A percentile compares a stretch with the other conserved stretches of the same genome.
These are phyloP conservation scores for Polymixis lichenea DNA, from an alignment of 2,888 invertebrate species.

Conservation along the genomic window DNA sequence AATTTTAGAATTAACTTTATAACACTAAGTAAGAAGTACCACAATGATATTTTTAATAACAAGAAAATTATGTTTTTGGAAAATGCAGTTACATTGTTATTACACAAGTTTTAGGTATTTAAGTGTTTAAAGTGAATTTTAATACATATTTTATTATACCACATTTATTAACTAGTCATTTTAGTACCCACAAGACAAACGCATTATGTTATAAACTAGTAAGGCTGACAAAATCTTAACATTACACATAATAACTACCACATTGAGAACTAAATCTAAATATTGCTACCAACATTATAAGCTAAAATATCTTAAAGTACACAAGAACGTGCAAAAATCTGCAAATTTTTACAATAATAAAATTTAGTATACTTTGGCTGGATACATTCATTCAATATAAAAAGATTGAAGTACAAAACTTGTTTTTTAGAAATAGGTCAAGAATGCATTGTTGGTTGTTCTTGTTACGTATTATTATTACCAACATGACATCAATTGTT, in stretches of 20 bases:
- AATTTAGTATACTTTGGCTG: conserved; percentile 50
- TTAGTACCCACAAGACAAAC: conserved; percentile 33
- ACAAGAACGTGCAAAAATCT: conserved; percentile 11
- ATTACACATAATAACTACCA: conserved; percentile 35
- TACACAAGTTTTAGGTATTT: not conserved
- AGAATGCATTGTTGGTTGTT: conserved; percentile 24
- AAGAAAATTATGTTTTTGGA: not conserved
- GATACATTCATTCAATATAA: conserved; percentile 17
- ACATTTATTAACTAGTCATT: conserved; percentile 21
- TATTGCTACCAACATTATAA: conserved; percentile 51
- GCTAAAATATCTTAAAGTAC: conserved; percentile 27
- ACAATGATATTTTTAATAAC: not conserved
- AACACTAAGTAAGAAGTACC: conserved; percentile 23
- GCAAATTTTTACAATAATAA: conserved; percentile 15
- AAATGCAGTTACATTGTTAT: conserved; percentile 13
- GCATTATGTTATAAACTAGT: conserved; percentile 58
- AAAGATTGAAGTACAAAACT: conserved; percentile 28
- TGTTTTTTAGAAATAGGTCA: conserved; percentile 6
- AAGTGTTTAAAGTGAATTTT: not conserved
- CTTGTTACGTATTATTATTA: conserved; percentile 10
- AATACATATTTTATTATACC: conserved; percentile 1
- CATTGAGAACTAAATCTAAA: conserved; percentile 33
- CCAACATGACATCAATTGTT: conserved; percentile 21
- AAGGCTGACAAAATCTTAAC: conserved; percentile 59
- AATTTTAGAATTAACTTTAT: conserved; percentile 22